Evolutionary conservation across 2,888 invertebrate genomes (phyloP).

Genomic region (Phrixothrix hirtus): DNA sequence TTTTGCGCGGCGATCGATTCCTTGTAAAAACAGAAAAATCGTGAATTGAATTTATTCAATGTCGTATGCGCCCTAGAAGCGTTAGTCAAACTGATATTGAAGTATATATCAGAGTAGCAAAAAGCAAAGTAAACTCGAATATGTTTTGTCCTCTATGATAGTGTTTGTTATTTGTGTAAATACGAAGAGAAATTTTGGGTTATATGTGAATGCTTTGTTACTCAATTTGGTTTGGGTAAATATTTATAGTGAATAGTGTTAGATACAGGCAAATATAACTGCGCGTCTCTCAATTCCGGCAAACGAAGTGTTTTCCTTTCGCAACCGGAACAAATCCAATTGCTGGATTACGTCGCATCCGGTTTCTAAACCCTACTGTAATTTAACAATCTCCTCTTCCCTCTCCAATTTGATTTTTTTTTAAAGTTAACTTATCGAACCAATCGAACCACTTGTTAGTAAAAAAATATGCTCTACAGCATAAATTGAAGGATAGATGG

Average conservation of each 20-base stretch:
- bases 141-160: constrained; percentile 8
- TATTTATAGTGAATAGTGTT: constrained; percentile 18
- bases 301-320: constrained; percentile 6
- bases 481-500: constrained; percentile 3
- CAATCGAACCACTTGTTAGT: constrained; percentile 8
- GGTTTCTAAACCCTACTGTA: neutral
- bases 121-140: constrained; percentile 10
- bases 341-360: constrained; percentile 1
- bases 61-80: neutral
- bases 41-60: neutral
- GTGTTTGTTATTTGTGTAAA: constrained; percentile 15
- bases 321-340: constrained; percentile 5
- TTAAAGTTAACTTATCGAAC: constrained; percentile 2
- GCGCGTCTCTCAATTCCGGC: neutral
- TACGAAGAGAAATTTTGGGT: constrained; percentile 19
- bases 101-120: constrained; percentile 5
- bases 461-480: constrained; percentile 4
- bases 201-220: constrained; percentile 17
- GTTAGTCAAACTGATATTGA: constrained; percentile 8
- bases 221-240: constrained; percentile 17
- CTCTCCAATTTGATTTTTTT: neutral
- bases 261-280: constrained; percentile 6
- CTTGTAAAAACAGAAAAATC: constrained; percentile 7
- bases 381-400: neutral
- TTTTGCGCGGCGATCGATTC: constrained; percentile 3